Evolutionary conservation across 2,797 vertebrate genomes (phyloP).

Genomic region (Triplophysa bombifrons): DNA sequence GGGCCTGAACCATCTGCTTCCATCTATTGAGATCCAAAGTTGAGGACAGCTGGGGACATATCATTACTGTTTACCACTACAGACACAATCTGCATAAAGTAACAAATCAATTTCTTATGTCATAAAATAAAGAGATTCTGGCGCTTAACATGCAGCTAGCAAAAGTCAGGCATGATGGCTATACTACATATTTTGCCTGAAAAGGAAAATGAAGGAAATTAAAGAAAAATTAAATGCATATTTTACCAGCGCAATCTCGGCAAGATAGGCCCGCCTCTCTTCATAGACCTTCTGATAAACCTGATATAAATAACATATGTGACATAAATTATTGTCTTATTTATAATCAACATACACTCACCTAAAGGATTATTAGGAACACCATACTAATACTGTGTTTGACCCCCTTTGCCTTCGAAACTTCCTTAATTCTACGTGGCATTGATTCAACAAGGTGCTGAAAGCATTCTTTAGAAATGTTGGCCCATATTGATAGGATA

Average conservation of each 20-base stretch:
- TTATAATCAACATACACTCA: neutral
- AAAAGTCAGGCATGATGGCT: neutral
- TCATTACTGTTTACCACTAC: neutral
- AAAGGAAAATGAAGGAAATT: too few relatives aligned
- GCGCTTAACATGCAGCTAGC: neutral
- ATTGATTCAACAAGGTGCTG: too few relatives aligned
- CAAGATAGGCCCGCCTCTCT: conserved; percentile 76
- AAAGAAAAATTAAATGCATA: neutral
- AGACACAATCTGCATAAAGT: neutral
- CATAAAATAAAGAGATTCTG: neutral
- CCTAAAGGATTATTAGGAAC: too few relatives aligned
- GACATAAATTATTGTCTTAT: neutral
- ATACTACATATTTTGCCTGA: neutral
- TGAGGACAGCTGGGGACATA: conserved; percentile 67
- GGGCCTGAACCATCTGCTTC: conserved; percentile 61
- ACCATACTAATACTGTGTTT: too few relatives aligned
- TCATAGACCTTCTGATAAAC: conserved; percentile 86
- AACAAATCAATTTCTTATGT: neutral
- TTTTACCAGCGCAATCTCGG: conserved; percentile 86
- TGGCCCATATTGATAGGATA: too few relatives aligned
- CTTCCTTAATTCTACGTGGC: too few relatives aligned
- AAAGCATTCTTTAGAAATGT: too few relatives aligned
- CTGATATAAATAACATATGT: conserved; percentile 62
- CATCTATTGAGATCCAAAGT: conserved; percentile 64
- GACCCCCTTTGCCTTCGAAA: too few relatives aligned